A percentile compares a stretch with the other conserved stretches of the same genome.
Evolutionary conservation across 2,888 invertebrate species (phyloP).

Genomic region (Perizoma affinitatum): DNA sequence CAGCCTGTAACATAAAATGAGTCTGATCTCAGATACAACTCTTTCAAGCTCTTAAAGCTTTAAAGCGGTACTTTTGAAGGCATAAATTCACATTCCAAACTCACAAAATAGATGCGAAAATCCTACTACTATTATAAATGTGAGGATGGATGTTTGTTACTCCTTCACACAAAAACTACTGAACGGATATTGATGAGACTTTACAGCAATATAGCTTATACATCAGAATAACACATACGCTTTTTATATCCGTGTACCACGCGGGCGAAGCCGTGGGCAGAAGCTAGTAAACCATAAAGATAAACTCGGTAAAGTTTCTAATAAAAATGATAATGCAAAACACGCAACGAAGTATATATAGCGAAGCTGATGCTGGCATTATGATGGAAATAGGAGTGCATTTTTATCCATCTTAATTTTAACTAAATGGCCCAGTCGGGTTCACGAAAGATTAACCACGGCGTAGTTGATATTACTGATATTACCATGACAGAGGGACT

Average conservation of each 20-base stretch:
- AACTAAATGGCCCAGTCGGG: slow-evolving; percentile 66
- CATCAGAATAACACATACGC: too few species aligned
- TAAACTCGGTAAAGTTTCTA: slow-evolving; percentile 8
- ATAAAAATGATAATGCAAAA: slow-evolving; percentile 20
- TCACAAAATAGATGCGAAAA: slow-evolving; percentile 5
- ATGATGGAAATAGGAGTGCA: slow-evolving; percentile 72
- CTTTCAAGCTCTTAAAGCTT: too few species aligned
- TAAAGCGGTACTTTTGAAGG: not conserved
- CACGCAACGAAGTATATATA: slow-evolving; percentile 16
- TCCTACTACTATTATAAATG: too few species aligned
- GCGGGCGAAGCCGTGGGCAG: too few species aligned
- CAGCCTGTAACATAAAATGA: too few species aligned
- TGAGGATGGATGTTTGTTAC: too few species aligned
- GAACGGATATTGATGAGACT: too few species aligned
- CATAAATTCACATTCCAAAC: not conserved
- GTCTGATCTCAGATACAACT: too few species aligned
- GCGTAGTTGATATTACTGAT: slow-evolving; percentile 41
- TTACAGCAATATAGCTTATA: too few species aligned
- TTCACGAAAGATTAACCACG: slow-evolving; percentile 81
- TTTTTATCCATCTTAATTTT: slow-evolving; percentile 73
- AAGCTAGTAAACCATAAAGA: slow-evolving; percentile 9
- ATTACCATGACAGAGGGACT: slow-evolving; percentile 64
- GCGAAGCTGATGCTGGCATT: slow-evolving; percentile 64
- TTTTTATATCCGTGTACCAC: too few species aligned
- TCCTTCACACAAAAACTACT: too few species aligned